phyloP scores from a whole-genome alignment of 2,888 invertebrate genomes.

The Spodoptera littoralis region DNA sequence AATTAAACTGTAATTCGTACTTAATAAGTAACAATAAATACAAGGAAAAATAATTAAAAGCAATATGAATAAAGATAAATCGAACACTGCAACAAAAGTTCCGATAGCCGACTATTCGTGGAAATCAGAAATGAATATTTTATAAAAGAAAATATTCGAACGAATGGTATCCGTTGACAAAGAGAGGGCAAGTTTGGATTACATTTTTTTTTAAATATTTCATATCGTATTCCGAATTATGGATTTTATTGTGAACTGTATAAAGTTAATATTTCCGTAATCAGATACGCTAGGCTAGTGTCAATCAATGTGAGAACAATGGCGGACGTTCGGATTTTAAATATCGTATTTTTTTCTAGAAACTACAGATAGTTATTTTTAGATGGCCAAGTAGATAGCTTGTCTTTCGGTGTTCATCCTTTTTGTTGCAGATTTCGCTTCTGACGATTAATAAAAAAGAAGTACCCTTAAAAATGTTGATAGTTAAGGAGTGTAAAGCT shows the following conservation, averaged over 20 bases:
- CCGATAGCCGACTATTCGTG: neutral
- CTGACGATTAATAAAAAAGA: no score
- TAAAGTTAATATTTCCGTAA: conserved; percentile 5
- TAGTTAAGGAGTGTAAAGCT: no score
- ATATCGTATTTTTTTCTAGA: neutral
- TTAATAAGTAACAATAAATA: no score
- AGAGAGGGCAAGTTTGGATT: neutral
- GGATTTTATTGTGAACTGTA: conserved; percentile 1
- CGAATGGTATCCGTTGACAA: conserved; percentile 14
- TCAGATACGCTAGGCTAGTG: neutral
- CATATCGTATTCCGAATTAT: neutral
- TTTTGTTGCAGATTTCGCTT: no score
- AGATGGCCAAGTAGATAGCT: no score
- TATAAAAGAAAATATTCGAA: neutral
- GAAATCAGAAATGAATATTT: neutral
- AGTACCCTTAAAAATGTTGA: no score
- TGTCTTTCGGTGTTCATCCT: no score
- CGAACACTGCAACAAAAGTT: neutral
- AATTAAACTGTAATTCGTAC: no score
- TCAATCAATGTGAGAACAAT: neutral
- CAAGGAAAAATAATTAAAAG: neutral
- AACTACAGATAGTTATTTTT: neutral
- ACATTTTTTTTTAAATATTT: conserved; percentile 2
- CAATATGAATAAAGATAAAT: neutral
- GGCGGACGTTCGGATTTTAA: neutral